A percentile compares a stretch with the other conserved stretches of the same genome.
phyloP scores from a whole-genome alignment of 1,140 invertebrate species.

The Macrobrachium rosenbergii region DNA sequence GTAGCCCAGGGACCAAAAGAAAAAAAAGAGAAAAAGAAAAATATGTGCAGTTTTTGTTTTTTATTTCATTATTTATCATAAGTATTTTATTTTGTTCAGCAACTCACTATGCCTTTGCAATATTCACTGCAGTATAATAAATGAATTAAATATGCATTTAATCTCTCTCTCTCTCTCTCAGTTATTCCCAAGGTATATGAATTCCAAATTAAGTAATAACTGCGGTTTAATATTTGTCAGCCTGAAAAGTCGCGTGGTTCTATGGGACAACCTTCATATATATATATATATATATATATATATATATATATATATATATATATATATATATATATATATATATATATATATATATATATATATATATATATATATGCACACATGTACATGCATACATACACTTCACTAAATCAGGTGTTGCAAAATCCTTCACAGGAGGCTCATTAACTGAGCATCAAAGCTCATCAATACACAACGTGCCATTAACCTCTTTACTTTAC shows the following conservation, averaged over 20 bases:
- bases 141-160: not conserved
- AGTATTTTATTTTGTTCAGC: too few relatives aligned
- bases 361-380: not conserved
- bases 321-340: slow-evolving; percentile 12
- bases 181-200: not conserved
- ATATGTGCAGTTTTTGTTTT: not conserved
- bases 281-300: not conserved
- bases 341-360: slow-evolving; percentile 2
- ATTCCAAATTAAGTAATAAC: too few relatives aligned
- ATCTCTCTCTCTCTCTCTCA: not conserved
- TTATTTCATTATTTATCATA: not conserved
- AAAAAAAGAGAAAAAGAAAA: not conserved
- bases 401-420: too few relatives aligned
- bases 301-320: slow-evolving; percentile 18
- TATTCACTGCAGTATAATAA: not conserved
- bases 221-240: too few relatives aligned
- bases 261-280: too few relatives aligned
- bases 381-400: slow-evolving; percentile 4
- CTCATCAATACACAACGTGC: too few relatives aligned
- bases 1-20: not conserved
- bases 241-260: too few relatives aligned
- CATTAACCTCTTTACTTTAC: too few relatives aligned
- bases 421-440: too few relatives aligned
- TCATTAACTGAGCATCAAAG: too few relatives aligned
- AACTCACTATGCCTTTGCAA: too few relatives aligned